These are phyloP conservation scores for Mormyrus lacerda DNA, from an alignment of 2,113 vertebrate species.

Conservation along the genomic window DNA sequence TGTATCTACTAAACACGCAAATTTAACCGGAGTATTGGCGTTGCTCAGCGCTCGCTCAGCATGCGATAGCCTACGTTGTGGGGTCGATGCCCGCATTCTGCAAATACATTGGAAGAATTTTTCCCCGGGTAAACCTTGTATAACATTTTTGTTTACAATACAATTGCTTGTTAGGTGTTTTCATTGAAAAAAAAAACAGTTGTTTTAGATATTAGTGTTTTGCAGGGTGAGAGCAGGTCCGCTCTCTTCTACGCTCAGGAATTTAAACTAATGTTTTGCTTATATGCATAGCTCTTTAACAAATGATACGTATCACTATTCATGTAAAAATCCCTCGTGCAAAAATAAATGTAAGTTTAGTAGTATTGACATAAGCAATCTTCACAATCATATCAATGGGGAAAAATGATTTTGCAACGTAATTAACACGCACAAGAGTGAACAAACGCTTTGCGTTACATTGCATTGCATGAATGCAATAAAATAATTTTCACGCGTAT, in stretches of 20 bases:
- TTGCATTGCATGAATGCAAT: neutral
- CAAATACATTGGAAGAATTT: neutral
- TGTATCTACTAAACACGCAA: neutral
- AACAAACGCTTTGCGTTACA: neutral
- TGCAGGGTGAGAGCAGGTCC: neutral
- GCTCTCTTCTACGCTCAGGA: neutral
- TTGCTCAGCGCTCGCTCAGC: neutral
- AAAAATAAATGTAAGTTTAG: neutral
- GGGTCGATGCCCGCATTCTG: neutral
- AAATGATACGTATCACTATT: neutral
- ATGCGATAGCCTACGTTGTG: neutral
- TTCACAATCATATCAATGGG: neutral
- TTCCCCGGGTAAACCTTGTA: neutral
- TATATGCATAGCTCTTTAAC: neutral
- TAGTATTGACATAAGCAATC: neutral
- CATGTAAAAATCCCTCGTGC: neutral
- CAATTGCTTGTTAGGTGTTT: neutral
- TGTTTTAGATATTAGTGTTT: neutral
- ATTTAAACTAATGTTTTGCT: neutral
- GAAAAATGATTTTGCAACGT: neutral
- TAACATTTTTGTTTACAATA: neutral
- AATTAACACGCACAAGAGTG: neutral
- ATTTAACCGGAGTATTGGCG: neutral
- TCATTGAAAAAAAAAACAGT: neutral
- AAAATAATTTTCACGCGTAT: neutral